phyloP scores from a whole-genome alignment of 2,113 vertebrate genomes.

The Willisornis vidua region DNA sequence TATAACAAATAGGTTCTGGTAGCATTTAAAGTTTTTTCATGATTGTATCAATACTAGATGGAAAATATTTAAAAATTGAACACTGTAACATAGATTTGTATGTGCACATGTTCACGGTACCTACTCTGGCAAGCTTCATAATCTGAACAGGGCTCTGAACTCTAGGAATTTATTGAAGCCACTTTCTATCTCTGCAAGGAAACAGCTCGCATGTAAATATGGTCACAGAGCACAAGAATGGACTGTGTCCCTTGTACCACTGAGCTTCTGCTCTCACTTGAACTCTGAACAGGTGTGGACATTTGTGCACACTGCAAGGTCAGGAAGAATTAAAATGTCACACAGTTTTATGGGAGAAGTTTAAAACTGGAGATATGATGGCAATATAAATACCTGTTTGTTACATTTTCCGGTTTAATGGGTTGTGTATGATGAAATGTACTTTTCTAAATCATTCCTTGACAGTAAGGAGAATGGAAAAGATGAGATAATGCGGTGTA shows the following conservation, averaged over 20 bases:
- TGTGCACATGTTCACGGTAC: background rate
- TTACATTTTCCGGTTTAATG: background rate
- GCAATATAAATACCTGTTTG: background rate
- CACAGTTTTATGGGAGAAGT: background rate
- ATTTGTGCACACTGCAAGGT: background rate
- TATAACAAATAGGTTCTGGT: background rate
- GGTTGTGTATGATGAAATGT: background rate
- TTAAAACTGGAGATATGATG: background rate
- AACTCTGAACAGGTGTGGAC: background rate
- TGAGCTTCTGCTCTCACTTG: background rate
- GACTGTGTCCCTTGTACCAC: background rate
- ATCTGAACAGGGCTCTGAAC: background rate
- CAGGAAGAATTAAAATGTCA: background rate
- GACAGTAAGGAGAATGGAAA: conserved; percentile 20
- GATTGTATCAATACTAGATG: rapidly evolving
- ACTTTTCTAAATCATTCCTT: background rate
- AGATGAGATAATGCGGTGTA: conserved; percentile 1
- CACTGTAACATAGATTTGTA: rapidly evolving
- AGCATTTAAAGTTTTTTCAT: background rate
- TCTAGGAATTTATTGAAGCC: background rate
- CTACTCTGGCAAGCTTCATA: background rate
- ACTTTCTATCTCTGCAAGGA: background rate
- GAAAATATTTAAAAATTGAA: background rate
- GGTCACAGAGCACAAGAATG: background rate
- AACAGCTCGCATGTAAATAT: rapidly evolving